Evolutionary conservation across 2,113 vertebrate genomes (phyloP), one percentile per base, ranked within the genome.

Genomic region (Austrofundulus limnaeus): DNA sequence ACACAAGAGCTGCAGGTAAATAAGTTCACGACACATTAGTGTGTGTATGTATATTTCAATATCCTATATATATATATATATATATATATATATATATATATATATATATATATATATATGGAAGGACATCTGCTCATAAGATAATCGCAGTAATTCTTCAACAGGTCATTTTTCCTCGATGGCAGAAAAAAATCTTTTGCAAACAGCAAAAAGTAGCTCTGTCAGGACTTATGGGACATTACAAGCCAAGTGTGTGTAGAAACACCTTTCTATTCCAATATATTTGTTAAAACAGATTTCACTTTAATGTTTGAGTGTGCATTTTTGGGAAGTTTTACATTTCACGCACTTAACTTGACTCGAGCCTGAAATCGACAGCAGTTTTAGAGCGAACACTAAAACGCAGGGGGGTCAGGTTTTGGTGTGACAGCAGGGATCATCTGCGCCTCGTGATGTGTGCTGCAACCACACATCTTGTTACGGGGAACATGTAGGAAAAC

Each of bases 1-100:
- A 93, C 92, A 93, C 91, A 91, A 93, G 92, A 93, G 91, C 90
- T 94, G 90, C 91, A 90, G 42, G 31, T 38, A 25, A 31, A 41
- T 55, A 17, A 16, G 39, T 12, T 67, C 45, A 1, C 19, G 41
- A 57, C 41, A 46, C 28, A 48, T 50, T 16, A 21, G 25, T 31
- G 47, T 10, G 70, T 50, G 56, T 34, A 71, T 47, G 57, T 41
- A 37, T 37, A 3, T 57, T 51, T 55, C 39, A 58, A 58, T 16
- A 50, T 56, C n/a, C n/a, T n/a, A n/a, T n/a, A n/a, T n/a, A n/a
- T n/a, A n/a, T n/a, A n/a, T n/a, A n/a, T n/a, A n/a, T n/a, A n/a
- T n/a, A n/a, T n/a, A n/a, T n/a, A n/a, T n/a, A n/a, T n/a, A n/a
- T n/a, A n/a, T n/a, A n/a, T n/a, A n/a, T n/a, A n/a, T n/a, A n/a